Base-by-base conservation (phyloP, 2,888 invertebrate genomes). In the Liposcelis brunnea region DNA sequence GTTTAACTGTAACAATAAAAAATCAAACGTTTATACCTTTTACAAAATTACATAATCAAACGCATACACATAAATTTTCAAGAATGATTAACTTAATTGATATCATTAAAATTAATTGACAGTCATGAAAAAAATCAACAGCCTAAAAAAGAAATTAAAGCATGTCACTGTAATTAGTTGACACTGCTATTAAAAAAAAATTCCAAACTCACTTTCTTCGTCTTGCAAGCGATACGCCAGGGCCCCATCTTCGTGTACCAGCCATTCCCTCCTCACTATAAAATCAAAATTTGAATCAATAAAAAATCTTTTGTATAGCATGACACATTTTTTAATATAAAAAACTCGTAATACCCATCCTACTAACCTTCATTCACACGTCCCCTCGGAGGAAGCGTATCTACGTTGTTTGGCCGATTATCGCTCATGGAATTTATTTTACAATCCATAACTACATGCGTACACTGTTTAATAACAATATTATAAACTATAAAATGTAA, bases 211-310 rank as follows among this genome's bases (percentile, higher is more conserved):
- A 75, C 84, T 81, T 67, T 86, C 85, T 68, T 85, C 75, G 56
- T 77, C 77, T 61, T 86, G 86, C 31, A 86, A 67, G 52, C 75
- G 74, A 61, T 84, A 78, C 7, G 86, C 85, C 55, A 85, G 61
- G 14, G 82, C 85, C 51, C 80, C 78, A 62, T 86, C 86, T 66
- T 86, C 86, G 55, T 82, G 75, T 31, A 86, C 78, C 54, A 80
- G 66, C 83, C 84, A 86, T 63, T 85, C 80, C 54, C 79, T 75
- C 58, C 84, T 80, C 48, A 84, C 83, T 78, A 66, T 44, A 65
- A 66, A 52, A 55, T 52, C 53, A 51, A 45, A 48, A 51, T 49
- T 44, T 32, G 32, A 42, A 26, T 42, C 1, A 40, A 44, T 11
- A 46, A 48, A 38, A 21, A 38, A 16, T 37, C 40, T 2, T 48